Conservation (phyloP, 2,888 invertebrate species). For the Uloborus plumipes region DNA sequence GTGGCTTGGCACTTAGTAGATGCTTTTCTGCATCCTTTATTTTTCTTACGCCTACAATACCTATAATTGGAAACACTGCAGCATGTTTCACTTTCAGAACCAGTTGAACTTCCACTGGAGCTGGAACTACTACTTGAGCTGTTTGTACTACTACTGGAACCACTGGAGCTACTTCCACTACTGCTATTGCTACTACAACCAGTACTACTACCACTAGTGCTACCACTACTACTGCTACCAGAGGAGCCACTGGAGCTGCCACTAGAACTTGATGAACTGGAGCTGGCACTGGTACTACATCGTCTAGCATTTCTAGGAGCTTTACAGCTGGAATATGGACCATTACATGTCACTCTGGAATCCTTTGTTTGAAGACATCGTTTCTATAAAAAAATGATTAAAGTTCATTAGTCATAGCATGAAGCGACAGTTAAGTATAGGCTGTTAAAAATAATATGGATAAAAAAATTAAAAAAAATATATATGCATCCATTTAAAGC, state of each 20-base stretch:
- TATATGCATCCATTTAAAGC: background rate
- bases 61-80: slow-evolving; percentile 49
- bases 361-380: slow-evolving; percentile 54
- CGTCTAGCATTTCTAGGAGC: slow-evolving; percentile 31
- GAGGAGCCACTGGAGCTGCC: slow-evolving; percentile 45
- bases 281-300: slow-evolving; percentile 58
- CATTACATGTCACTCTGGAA: slow-evolving; percentile 33
- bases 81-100: slow-evolving; percentile 57
- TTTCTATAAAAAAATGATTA: slow-evolving; percentile 13
- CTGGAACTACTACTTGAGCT: slow-evolving; percentile 36
- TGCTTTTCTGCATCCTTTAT: slow-evolving; percentile 6
- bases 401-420: too few species aligned
- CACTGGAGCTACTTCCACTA: slow-evolving; percentile 46
- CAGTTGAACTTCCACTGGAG: slow-evolving; percentile 36
- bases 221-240: slow-evolving; percentile 42
- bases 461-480: background rate
- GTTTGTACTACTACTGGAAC: slow-evolving; percentile 30
- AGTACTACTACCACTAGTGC: slow-evolving; percentile 44
- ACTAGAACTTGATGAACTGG: slow-evolving; percentile 51
- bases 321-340: slow-evolving; percentile 37
- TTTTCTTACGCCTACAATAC: slow-evolving; percentile 20
- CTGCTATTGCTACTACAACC: slow-evolving; percentile 39
- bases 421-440: too few species aligned
- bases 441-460: too few species aligned
- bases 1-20: slow-evolving; percentile 42